phyloP scores from a whole-genome alignment of 2,113 vertebrate genomes.

The Acrocephalus arundinaceus region DNA sequence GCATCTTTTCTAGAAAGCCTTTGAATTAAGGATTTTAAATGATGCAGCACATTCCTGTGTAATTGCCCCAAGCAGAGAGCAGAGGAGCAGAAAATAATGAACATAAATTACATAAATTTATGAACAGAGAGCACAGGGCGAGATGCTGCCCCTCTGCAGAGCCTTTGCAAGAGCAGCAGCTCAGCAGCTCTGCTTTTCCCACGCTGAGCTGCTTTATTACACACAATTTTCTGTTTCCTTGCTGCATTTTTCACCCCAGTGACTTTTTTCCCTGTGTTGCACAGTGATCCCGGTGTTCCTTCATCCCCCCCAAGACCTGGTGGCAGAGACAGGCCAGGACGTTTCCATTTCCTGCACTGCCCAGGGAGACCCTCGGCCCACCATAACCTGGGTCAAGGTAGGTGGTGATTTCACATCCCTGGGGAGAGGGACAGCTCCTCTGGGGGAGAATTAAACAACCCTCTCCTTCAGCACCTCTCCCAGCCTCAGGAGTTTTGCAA shows the following conservation, averaged over 20 bases:
- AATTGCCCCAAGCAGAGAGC: background rate
- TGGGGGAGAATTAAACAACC: fast-evolving
- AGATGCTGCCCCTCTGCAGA: background rate
- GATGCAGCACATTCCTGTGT: background rate
- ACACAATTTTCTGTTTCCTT: fast-evolving
- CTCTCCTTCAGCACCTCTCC: background rate
- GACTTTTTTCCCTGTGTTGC: background rate
- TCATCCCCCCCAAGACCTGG: constrained; percentile 49
- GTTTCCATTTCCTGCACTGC: constrained; percentile 53
- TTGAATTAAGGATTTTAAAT: background rate
- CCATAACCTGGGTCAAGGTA: constrained; percentile 74
- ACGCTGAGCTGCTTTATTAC: fast-evolving
- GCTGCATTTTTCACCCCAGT: background rate
- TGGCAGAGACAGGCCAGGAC: constrained; percentile 67
- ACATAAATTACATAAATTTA: background rate
- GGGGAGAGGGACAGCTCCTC: background rate
- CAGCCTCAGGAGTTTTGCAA: background rate
- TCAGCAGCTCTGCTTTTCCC: background rate
- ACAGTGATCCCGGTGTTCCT: constrained; percentile 72
- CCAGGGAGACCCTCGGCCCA: constrained; percentile 69
- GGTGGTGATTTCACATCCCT: fast-evolving
- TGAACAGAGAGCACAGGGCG: background rate
- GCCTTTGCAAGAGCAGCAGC: background rate
- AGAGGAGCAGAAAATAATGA: background rate
- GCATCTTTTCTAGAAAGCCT: background rate